Evolutionary conservation across 1,140 invertebrate species (phyloP).

Genomic region (Helicoverpa armigera): DNA sequence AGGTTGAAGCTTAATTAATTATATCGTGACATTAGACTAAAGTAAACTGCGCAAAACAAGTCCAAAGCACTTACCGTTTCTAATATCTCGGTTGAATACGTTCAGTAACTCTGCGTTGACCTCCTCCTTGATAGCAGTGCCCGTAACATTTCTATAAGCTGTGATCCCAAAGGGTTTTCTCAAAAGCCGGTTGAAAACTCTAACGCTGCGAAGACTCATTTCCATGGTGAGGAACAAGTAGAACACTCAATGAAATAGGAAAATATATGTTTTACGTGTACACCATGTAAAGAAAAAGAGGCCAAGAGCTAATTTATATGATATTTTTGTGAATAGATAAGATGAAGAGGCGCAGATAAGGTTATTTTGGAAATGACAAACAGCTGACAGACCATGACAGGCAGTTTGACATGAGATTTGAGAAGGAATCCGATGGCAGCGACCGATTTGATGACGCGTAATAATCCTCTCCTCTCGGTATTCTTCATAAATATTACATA

Average conservation of each 20-base stretch:
- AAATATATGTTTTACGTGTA: neutral
- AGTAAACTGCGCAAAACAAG: neutral
- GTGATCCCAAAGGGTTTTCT: slow-evolving; percentile 64
- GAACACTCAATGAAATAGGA: neutral
- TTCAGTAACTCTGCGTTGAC: slow-evolving; percentile 69
- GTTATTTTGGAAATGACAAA: slow-evolving; percentile 31
- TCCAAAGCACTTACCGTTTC: slow-evolving; percentile 65
- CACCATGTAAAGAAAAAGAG: slow-evolving; percentile 3
- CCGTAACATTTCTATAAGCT: slow-evolving; percentile 61
- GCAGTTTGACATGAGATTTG: no score
- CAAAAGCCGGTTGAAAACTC: slow-evolving; percentile 73
- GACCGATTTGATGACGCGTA: no score
- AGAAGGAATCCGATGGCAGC: no score
- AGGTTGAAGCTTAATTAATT: neutral
- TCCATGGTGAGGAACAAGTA: slow-evolving; percentile 59
- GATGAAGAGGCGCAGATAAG: slow-evolving; percentile 24
- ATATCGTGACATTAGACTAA: neutral
- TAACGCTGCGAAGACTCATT: slow-evolving; percentile 64
- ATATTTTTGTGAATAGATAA: slow-evolving; percentile 28
- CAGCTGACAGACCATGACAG: neutral
- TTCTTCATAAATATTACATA: no score
- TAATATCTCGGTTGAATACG: slow-evolving; percentile 74
- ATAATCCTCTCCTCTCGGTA: no score
- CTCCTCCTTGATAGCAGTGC: slow-evolving; percentile 71
- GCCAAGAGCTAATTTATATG: slow-evolving; percentile 1